Evolutionary conservation across 1,140 invertebrate genomes (phyloP).

Genomic region (Mycetomoellerius zeteki): DNA sequence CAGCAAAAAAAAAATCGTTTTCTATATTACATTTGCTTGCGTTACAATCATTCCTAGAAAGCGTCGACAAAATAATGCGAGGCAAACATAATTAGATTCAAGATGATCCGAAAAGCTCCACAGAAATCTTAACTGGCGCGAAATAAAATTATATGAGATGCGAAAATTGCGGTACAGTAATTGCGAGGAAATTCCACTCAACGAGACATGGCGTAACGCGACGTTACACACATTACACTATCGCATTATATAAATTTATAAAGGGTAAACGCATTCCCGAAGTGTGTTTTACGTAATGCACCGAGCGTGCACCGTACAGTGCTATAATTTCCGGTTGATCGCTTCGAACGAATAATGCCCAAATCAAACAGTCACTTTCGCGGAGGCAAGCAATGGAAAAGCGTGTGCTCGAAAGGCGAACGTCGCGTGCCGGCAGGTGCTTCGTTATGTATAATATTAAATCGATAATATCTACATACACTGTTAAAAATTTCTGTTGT

Average conservation of each 20-base stretch:
- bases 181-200: slow-evolving; percentile 45
- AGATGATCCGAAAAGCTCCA: slow-evolving; percentile 9
- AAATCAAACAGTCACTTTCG: slow-evolving; percentile 63
- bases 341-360: slow-evolving; percentile 34
- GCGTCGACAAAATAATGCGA: neutral
- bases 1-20: too few relatives aligned
- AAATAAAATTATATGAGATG: slow-evolving; percentile 31
- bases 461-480: neutral
- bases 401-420: neutral
- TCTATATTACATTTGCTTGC: neutral
- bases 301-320: neutral
- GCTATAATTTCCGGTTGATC: slow-evolving; percentile 61
- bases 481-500: too few relatives aligned
- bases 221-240: slow-evolving; percentile 47
- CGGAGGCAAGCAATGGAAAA: slow-evolving; percentile 18
- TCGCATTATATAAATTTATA: slow-evolving; percentile 67
- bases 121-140: slow-evolving; percentile 20
- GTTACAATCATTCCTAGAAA: neutral
- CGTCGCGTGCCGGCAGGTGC: slow-evolving; percentile 3
- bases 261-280: slow-evolving; percentile 37
- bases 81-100: slow-evolving; percentile 13
- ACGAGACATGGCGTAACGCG: slow-evolving; percentile 30
- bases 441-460: neutral
- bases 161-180: slow-evolving; percentile 48
- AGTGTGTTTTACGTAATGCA: slow-evolving; percentile 41